Percentiles rank a stretch among this genome's conserved stretches.
These are phyloP conservation scores for Helostoma temminkii DNA, from an alignment of 2,797 vertebrate genomes.

Conservation along the genomic window DNA sequence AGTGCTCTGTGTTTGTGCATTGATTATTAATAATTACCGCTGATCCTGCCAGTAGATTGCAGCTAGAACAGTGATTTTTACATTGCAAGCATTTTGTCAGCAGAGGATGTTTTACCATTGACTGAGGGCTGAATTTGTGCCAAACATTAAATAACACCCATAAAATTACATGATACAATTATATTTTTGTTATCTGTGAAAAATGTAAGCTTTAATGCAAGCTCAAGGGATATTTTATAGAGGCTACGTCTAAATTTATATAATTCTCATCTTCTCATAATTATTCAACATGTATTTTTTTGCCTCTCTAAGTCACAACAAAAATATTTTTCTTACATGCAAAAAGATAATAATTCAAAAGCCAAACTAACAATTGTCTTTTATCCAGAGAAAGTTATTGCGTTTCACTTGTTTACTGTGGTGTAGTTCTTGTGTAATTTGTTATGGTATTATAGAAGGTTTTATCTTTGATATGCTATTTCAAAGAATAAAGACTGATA, in stretches of 20 bases:
- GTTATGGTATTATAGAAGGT: slow-evolving; percentile 86
- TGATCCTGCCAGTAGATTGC: slow-evolving; percentile 20
- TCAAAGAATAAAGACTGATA: slow-evolving; percentile 94
- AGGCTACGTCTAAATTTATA: slow-evolving; percentile 16
- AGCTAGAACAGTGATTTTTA: slow-evolving; percentile 1
- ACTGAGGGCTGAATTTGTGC: slow-evolving; percentile 16
- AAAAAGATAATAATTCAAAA: slow-evolving; percentile 17
- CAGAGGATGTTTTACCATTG: slow-evolving; percentile 17
- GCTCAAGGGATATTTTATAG: slow-evolving; percentile 36
- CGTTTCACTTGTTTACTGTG: slow-evolving; percentile 83
- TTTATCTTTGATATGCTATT: slow-evolving; percentile 93
- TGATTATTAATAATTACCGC: slow-evolving; percentile 9
- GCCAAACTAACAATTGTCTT: slow-evolving; percentile 38
- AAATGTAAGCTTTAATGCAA: slow-evolving; percentile 17
- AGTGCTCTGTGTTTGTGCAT: slow-evolving; percentile 28
- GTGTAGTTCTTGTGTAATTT: slow-evolving; percentile 90
- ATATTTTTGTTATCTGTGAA: slow-evolving; percentile 11
- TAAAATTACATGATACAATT: slow-evolving; percentile 9
- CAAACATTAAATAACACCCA: slow-evolving; percentile 14
- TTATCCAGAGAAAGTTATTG: slow-evolving; percentile 48
- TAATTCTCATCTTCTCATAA: slow-evolving; percentile 9
- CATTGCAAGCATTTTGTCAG: slow-evolving; percentile 23
- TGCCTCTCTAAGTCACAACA: slow-evolving; percentile 21
- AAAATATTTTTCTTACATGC: slow-evolving; percentile 29
- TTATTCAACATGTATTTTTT: slow-evolving; percentile 4